Evolutionary conservation across 2,888 invertebrate genomes (phyloP), one percentile per base, ranked within the genome.

Genomic region (Liposcelis brunnea): DNA sequence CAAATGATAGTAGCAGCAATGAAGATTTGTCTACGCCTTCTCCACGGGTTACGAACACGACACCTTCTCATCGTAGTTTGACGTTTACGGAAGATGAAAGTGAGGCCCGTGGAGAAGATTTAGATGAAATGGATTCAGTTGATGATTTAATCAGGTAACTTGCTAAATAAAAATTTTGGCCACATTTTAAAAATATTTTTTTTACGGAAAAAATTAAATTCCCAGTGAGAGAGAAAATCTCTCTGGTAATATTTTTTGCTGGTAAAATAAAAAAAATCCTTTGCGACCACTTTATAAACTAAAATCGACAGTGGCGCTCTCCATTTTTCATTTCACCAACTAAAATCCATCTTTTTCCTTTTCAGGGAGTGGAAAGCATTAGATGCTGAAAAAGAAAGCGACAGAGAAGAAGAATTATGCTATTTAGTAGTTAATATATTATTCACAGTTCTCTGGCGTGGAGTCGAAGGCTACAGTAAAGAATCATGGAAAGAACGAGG

Each of bases 401-500:
- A 69, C 51, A 63, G 59, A 49, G 69, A 70, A 46, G 72, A 74
- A 49, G 73, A 74, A 52, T 57, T 75, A 40, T 69, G 70, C 21
- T 70, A 72, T 55, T 59, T 72, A 46, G 66, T 74, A 7, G 64
- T 71, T 1, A 69, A 72, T 52, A 66, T 71, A 38, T 56, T 74
- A 32, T 69, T 71, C 50, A 71, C 70, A 7, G 59, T 75, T 1
- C 64, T 74, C 55, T 75, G 74, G 74, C 66, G 71, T 50, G 75
- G 75, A 12, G 65, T 74, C 15, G 65, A 69, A 45, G 70, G 70
- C 40, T 68, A 69, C 18, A 65, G 66, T 52, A 63, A 65, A 18
- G 63, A 67, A 11, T 66, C 68, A 31, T 75, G 74, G 74, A 70
- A 68, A 64, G 70, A 71, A 53, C 63, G 74, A 32, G 72, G 73